Evolutionary conservation across 1,140 invertebrate species (phyloP).

Genomic region (Cotesia chilonis): DNA sequence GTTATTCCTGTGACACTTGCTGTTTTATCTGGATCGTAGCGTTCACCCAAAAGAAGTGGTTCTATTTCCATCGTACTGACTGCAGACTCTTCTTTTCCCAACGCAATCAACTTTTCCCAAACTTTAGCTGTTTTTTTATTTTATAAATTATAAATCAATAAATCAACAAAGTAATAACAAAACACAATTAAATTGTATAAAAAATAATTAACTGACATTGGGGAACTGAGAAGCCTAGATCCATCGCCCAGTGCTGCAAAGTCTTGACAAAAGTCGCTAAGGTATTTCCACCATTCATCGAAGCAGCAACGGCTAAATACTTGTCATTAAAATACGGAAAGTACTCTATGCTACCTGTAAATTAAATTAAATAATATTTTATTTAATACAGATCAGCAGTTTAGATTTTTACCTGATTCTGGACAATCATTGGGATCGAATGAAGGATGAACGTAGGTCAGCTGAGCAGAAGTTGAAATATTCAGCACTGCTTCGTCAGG

Average conservation of each 20-base stretch:
- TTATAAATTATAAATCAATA: background rate
- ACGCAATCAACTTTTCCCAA: conserved; percentile 77
- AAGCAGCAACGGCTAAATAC: conserved; percentile 84
- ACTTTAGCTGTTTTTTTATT: conserved; percentile 71
- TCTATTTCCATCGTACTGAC: conserved; percentile 70
- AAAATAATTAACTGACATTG: conserved; percentile 67
- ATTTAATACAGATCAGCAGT: background rate
- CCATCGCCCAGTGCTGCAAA: conserved; percentile 82
- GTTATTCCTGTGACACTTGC: conserved; percentile 77
- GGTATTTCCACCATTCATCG: conserved; percentile 89
- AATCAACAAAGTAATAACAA: background rate
- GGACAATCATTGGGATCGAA: conserved; percentile 43
- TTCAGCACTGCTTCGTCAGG: conserved; percentile 80
- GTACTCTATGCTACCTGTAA: conserved; percentile 69
- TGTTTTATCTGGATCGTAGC: conserved; percentile 74
- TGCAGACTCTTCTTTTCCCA: conserved; percentile 68
- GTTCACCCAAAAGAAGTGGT: conserved; percentile 82
- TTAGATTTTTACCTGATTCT: conserved; percentile 44
- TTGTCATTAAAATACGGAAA: conserved; percentile 81
- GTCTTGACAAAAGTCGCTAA: conserved; percentile 83
- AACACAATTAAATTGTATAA: too few species aligned
- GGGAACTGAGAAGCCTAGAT: conserved; percentile 78
- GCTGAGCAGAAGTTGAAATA: conserved; percentile 88
- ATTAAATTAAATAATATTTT: background rate
- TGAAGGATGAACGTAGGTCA: conserved; percentile 73